phyloP scores from a whole-genome alignment of 2,888 invertebrate species.

The Dysmachus trigonus region DNA sequence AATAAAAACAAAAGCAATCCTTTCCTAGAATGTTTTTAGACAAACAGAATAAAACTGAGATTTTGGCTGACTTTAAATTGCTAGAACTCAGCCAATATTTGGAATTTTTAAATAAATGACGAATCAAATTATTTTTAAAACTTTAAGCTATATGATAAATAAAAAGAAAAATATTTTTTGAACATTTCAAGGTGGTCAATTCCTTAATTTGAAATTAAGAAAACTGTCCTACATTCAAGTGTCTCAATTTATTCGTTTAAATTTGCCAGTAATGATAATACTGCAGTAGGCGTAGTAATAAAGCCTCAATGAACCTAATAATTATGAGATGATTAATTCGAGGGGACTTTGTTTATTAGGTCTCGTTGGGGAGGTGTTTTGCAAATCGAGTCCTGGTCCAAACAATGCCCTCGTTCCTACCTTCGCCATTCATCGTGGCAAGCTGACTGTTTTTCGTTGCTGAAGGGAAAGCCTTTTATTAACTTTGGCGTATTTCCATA shows the following conservation, averaged over 20 bases:
- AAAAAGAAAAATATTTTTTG: too few species aligned
- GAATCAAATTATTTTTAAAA: too few species aligned
- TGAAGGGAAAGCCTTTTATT: background rate
- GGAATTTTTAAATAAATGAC: too few species aligned
- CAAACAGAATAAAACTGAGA: too few species aligned
- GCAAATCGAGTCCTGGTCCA: background rate
- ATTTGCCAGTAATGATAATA: background rate
- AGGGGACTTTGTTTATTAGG: background rate
- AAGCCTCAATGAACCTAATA: background rate
- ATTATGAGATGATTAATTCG: background rate
- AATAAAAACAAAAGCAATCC: too few species aligned
- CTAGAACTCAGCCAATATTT: too few species aligned
- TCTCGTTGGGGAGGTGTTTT: background rate
- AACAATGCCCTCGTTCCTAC: background rate
- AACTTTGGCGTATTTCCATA: constrained; percentile 11
- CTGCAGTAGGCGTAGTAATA: background rate
- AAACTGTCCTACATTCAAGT: background rate
- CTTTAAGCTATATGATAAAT: too few species aligned
- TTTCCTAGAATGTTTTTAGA: too few species aligned
- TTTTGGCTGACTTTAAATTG: too few species aligned
- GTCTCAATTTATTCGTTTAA: background rate
- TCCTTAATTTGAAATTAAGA: background rate
- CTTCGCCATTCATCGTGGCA: background rate
- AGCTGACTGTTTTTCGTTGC: background rate
- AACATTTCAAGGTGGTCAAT: too few species aligned